Conservation (phyloP, 2,888 invertebrate species). For the Pheosia tremula region DNA sequence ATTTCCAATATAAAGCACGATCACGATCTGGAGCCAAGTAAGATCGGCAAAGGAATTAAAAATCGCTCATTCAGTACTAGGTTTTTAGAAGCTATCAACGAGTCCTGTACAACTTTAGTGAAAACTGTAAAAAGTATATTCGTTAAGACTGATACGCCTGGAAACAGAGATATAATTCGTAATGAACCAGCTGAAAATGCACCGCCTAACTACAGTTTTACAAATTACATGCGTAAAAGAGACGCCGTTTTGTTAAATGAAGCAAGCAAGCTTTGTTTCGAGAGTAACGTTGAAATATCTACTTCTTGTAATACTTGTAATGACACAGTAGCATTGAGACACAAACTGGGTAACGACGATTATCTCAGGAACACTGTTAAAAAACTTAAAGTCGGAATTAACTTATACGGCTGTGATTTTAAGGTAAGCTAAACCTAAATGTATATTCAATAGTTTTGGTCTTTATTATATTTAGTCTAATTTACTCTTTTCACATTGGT, state of each 20-base stretch:
- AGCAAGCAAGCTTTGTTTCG: constrained; percentile 12
- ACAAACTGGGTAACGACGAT: constrained; percentile 57
- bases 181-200: constrained; percentile 15
- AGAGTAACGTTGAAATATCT: constrained; percentile 20
- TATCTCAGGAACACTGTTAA: constrained; percentile 62
- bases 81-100: constrained; percentile 64
- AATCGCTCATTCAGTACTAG: constrained; percentile 54
- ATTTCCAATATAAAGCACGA: constrained; percentile 7
- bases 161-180: constrained; percentile 13
- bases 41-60: constrained; percentile 35
- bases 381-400: constrained; percentile 74
- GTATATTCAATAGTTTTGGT: not conserved
- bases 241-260: constrained; percentile 46
- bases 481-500: not conserved
- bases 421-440: constrained; percentile 51
- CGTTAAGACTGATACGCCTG: constrained; percentile 30
- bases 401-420: constrained; percentile 77
- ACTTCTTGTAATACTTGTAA: constrained; percentile 65
- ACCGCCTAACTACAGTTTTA: constrained; percentile 59
- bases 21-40: constrained; percentile 12
- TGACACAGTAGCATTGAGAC: constrained; percentile 56
- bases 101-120: constrained; percentile 65
- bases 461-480: not conserved
- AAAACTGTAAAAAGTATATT: constrained; percentile 69
- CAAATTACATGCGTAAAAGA: constrained; percentile 64